A percentile compares a stretch with the other conserved stretches of the same genome.
phyloP scores from a whole-genome alignment of 2,797 vertebrate genomes.

The Hoplostethus atlanticus region DNA sequence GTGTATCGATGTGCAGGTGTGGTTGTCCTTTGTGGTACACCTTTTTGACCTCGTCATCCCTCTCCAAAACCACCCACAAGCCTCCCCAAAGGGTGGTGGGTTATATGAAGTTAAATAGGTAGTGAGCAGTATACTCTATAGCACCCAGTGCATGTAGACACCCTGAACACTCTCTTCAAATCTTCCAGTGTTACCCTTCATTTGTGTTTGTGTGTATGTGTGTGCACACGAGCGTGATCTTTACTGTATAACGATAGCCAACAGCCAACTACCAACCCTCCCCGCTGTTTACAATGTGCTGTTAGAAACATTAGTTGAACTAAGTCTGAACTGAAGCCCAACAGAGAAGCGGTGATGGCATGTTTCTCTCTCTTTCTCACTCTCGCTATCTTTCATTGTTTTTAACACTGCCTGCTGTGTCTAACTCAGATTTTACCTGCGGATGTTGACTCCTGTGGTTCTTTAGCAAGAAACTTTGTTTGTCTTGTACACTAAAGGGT shows the following conservation, averaged over 20 bases:
- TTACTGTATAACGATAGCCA: slow-evolving; percentile 47
- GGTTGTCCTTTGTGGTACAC: slow-evolving; percentile 34
- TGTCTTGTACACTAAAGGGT: slow-evolving; percentile 28
- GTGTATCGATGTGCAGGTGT: slow-evolving; percentile 56
- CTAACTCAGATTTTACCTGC: slow-evolving; percentile 35
- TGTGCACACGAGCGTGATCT: slow-evolving; percentile 33
- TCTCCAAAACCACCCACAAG: slow-evolving; percentile 67
- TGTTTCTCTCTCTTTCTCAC: slow-evolving; percentile 35
- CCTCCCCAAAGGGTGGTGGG: slow-evolving; percentile 51
- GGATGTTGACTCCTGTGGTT: slow-evolving; percentile 48
- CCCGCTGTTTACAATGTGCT: slow-evolving; percentile 43
- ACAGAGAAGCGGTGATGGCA: slow-evolving; percentile 56
- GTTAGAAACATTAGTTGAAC: slow-evolving; percentile 49
- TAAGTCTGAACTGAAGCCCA: slow-evolving; percentile 54
- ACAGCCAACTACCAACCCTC: slow-evolving; percentile 35
- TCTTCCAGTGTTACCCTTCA: slow-evolving; percentile 33
- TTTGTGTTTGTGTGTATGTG: slow-evolving; percentile 21
- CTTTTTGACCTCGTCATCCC: slow-evolving; percentile 68
- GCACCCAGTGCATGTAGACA: slow-evolving; percentile 28
- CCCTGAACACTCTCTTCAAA: slow-evolving; percentile 42
- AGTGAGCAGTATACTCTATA: slow-evolving; percentile 45
- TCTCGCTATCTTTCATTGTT: slow-evolving; percentile 21
- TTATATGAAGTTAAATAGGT: slow-evolving; percentile 46
- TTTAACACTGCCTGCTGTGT: slow-evolving; percentile 37
- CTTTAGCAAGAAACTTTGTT: slow-evolving; percentile 35